Conservation (phyloP, 2,888 invertebrate genomes). For the Griposia aprilina region DNA sequence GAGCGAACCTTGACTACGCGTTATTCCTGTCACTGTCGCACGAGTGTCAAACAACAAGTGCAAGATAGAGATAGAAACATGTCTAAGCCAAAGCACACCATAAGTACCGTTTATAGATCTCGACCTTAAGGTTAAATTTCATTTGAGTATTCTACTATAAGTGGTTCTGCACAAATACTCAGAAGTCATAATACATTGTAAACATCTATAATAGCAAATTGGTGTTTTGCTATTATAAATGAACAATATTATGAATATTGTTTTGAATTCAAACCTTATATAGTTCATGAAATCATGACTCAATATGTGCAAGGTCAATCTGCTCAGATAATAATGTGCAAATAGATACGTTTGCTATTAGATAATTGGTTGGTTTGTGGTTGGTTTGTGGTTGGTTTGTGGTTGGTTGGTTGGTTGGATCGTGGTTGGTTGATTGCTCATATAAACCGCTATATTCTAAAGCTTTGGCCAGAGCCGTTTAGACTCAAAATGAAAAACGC, state of each 20-base stretch:
- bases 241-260: neutral
- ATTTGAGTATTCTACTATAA: neutral
- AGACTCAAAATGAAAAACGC: neutral
- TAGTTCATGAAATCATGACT: constrained; percentile 27
- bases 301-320: constrained; percentile 34
- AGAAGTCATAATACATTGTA: neutral
- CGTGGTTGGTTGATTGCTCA: no score
- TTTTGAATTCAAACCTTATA: constrained; percentile 31
- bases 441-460: neutral
- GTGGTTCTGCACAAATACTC: neutral
- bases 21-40: neutral
- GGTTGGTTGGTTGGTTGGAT: no score
- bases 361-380: neutral
- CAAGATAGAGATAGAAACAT: no score
- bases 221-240: neutral
- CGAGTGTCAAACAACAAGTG: no score
- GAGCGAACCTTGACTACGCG: no score
- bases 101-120: no score
- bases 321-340: constrained; percentile 15
- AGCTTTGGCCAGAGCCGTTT: neutral
- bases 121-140: neutral
- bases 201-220: constrained; percentile 19
- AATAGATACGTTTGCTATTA: constrained; percentile 1
- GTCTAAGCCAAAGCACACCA: no score
- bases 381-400: no score